Evolutionary conservation across 2,113 vertebrate genomes (phyloP).

Genomic region (Motacilla tschutschensis): DNA sequence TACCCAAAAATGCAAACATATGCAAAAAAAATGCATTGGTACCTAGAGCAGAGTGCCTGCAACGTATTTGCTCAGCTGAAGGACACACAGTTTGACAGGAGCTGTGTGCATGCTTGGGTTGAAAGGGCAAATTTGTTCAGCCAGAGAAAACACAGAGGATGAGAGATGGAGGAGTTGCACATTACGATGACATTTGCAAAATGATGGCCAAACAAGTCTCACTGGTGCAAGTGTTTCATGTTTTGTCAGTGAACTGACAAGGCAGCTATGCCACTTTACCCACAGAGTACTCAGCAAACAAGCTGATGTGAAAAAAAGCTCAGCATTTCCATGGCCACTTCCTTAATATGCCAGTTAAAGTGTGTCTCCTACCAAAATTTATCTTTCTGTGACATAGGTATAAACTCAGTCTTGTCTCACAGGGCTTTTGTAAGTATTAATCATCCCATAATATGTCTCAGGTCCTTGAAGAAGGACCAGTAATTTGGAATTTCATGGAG

Average conservation of each 20-base stretch:
- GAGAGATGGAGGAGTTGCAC: neutral
- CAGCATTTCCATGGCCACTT: neutral
- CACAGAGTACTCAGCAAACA: neutral
- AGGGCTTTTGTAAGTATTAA: neutral
- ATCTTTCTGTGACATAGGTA: neutral
- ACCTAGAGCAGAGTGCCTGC: neutral
- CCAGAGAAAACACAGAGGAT: neutral
- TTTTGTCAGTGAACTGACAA: neutral
- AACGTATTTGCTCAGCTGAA: neutral
- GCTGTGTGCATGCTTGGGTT: neutral
- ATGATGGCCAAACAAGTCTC: neutral
- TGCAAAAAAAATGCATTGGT: neutral
- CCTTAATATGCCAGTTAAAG: accelerated
- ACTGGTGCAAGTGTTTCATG: neutral
- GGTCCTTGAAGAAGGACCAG: neutral
- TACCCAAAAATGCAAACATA: neutral
- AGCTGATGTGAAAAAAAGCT: neutral
- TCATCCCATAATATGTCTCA: neutral
- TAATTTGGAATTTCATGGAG: neutral
- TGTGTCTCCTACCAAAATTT: neutral
- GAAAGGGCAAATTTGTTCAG: neutral
- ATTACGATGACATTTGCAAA: neutral
- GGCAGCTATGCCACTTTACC: neutral
- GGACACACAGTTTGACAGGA: neutral
- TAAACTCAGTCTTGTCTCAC: neutral